These are phyloP conservation scores for Allobates femoralis DNA, from an alignment of 2,797 vertebrate genomes.

Conservation along the genomic window DNA sequence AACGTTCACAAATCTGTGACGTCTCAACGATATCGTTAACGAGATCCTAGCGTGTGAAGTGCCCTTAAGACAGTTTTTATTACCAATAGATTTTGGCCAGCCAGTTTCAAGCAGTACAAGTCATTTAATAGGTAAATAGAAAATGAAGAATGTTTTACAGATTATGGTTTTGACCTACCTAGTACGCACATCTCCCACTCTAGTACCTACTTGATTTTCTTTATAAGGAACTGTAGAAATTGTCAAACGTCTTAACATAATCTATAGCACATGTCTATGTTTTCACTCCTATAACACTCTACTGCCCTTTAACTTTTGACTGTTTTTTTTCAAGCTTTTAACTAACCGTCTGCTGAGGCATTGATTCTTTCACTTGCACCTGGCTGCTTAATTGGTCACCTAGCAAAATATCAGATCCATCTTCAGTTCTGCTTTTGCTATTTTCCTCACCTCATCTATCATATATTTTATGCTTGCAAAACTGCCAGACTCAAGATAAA, in stretches of 20 bases:
- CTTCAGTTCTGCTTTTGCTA: conserved; percentile 44
- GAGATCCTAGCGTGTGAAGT: too few relatives aligned
- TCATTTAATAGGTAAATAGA: not conserved
- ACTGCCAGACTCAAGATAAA: not conserved
- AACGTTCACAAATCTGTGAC: too few relatives aligned
- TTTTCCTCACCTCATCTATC: conserved; percentile 46
- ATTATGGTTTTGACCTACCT: not conserved
- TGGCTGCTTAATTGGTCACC: conserved; percentile 41
- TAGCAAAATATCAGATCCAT: conserved; percentile 34
- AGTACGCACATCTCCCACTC: not conserved
- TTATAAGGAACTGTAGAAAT: conserved; percentile 6
- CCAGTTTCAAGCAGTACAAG: not conserved
- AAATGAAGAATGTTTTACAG: not conserved
- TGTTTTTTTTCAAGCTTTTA: conserved; percentile 34
- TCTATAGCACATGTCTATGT: conserved; percentile 41
- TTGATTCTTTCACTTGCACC: conserved; percentile 51
- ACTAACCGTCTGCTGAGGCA: not conserved
- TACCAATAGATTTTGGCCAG: not conserved
- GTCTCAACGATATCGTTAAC: too few relatives aligned
- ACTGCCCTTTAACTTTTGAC: conserved; percentile 43
- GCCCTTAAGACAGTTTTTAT: too few relatives aligned
- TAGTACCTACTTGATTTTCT: conserved; percentile 16
- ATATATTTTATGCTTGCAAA: conserved; percentile 36
- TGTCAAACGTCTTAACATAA: conserved; percentile 39
- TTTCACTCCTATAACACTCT: conserved; percentile 49